phyloP scores from a whole-genome alignment of 2,113 vertebrate genomes.

The Ploceus nigricollis region DNA sequence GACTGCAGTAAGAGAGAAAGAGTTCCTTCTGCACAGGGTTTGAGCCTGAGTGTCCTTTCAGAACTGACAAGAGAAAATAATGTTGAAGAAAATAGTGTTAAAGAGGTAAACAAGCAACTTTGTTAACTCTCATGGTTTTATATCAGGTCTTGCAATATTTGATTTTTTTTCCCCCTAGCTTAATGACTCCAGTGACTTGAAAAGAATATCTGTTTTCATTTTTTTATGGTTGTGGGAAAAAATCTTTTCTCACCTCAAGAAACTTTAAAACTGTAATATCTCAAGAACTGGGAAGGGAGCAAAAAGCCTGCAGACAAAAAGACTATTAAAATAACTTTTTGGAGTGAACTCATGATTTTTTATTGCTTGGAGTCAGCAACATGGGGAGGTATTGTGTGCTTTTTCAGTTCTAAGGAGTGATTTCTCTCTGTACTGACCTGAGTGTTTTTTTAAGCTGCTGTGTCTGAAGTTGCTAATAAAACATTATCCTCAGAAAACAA shows the following conservation, averaged over 20 bases:
- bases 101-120: background rate
- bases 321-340: conserved; percentile 5
- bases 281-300: background rate
- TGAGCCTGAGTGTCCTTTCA: background rate
- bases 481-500: background rate
- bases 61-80: background rate
- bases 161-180: background rate
- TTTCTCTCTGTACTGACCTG: background rate
- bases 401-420: background rate
- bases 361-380: conserved; percentile 4
- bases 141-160: background rate
- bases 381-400: background rate
- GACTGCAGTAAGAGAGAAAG: background rate
- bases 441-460: background rate
- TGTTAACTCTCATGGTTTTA: background rate
- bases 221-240: conserved; percentile 11
- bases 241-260: background rate
- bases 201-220: conserved; percentile 17
- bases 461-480: background rate
- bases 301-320: conserved; percentile 29
- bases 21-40: background rate
- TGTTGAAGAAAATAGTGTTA: background rate
- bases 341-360: conserved; percentile 2
- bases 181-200: background rate
- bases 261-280: conserved; percentile 3